Base-by-base conservation (phyloP, 92 coral and sea anemone genomes). In the Chrysogorgia sp. region DNA sequence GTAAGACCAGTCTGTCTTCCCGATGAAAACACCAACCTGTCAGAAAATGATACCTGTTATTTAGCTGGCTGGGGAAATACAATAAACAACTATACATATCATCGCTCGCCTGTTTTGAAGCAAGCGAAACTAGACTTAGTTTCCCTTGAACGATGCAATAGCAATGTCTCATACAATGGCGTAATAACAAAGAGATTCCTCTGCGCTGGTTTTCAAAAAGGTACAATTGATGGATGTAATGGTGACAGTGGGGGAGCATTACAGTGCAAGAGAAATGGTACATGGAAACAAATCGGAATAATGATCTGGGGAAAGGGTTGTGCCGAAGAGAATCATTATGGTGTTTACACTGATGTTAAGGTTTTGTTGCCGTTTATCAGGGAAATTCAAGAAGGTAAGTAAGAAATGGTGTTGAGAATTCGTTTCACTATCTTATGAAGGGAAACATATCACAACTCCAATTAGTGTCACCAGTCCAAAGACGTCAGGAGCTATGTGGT, bases 191-290 rank as follows among this genome's bases (percentile, higher is more conserved):
- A 72, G 49, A 64, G 83, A 40, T 76, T 84, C 74, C 43, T 84
- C 33, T 84, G 88, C 49, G 88, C 88, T 19, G 88, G 88, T 17
- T 77, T 58, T 23, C 64, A 64, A 45, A 61, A 67, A 40, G 88
- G 88, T 68, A 79, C 83, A 33, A 69, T 63, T 2, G 88, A 84
- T 75, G 88, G 79, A 59, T 84, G 88, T 69, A 75, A 67, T 49
- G 88, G 88, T 58, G 88, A 84, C 59, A 84, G 88, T 47, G 88
- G 88, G 10, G 88, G 88, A 37, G 83, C 88, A 21, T 59, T 76
- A 34, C 83, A 76, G 37, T 84, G 88, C 48, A 62, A 84, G 52
- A 66, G 58, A 48, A 81, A 66, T 62, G 80, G 71, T 21, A 67
- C 83, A 22, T 84, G 88, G 88, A 67, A 48, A 28, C 88, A 84